Percentiles rank a stretch among this genome's conserved stretches.
These are phyloP conservation scores for Sarcophilus harrisii DNA, from an alignment of 2,797 vertebrate species.

Conservation along the genomic window DNA sequence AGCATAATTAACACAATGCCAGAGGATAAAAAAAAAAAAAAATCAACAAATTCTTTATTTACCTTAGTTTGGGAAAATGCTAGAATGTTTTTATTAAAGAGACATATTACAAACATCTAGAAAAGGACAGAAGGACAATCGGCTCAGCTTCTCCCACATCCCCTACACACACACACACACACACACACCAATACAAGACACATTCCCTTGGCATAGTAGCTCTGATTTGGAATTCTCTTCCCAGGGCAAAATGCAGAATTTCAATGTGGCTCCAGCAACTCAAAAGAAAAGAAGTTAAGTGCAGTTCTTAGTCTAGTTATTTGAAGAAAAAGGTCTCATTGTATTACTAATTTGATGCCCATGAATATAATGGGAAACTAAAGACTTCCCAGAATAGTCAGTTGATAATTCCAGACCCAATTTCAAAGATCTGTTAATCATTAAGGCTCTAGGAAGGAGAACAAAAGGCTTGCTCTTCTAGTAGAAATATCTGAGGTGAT, in stretches of 20 bases:
- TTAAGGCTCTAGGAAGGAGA: no score
- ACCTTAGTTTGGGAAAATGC: not conserved
- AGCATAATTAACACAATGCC: not conserved
- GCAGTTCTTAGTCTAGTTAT: not conserved
- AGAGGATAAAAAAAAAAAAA: not conserved
- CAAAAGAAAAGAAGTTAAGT: not conserved
- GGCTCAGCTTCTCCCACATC: not conserved
- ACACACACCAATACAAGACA: not conserved
- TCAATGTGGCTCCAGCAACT: not conserved
- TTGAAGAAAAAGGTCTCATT: not conserved
- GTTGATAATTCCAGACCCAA: no score
- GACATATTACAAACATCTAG: not conserved
- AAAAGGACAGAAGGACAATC: not conserved
- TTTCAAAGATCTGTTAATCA: no score
- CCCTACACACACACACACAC: not conserved
- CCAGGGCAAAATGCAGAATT: not conserved
- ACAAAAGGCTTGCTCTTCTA: no score
- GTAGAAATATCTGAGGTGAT: no score
- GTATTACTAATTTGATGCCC: not conserved
- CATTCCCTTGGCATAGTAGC: not conserved
- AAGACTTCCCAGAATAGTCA: no score
- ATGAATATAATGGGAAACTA: no score
- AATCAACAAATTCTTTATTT: not conserved
- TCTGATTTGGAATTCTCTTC: not conserved
- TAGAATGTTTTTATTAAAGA: not conserved